These are phyloP conservation scores for Luffia ferchaultella DNA, from an alignment of 2,888 invertebrate species.

Conservation along the genomic window DNA sequence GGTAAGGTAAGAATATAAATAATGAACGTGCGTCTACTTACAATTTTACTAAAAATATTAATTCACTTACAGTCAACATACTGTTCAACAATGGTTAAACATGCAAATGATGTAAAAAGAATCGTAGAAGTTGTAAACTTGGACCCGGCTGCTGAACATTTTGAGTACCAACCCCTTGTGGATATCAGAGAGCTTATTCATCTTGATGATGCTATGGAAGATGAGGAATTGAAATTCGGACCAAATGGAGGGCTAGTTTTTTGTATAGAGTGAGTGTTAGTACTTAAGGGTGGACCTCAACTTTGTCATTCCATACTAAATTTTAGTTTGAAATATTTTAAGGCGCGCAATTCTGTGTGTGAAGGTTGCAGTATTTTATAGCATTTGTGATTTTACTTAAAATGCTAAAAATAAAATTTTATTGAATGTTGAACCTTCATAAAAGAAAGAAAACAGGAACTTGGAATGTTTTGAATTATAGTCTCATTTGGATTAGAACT, in stretches of 20 bases:
- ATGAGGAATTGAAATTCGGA: slow-evolving; percentile 91
- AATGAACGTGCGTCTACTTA: slow-evolving; percentile 4
- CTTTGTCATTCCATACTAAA: no score
- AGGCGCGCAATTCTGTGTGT: no score
- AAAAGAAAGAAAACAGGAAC: no score
- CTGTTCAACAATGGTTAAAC: slow-evolving; percentile 86
- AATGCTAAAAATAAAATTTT: no score
- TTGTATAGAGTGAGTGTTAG: slow-evolving; percentile 84
- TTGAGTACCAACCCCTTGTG: slow-evolving; percentile 87
- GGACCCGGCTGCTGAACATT: slow-evolving; percentile 97
- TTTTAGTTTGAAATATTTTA: no score
- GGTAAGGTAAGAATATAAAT: slow-evolving; percentile 83
- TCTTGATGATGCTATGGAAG: slow-evolving; percentile 97
- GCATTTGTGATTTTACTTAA: no score
- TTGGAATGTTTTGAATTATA: no score
- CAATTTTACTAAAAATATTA: not conserved
- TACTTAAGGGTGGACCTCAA: no score
- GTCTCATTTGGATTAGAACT: no score
- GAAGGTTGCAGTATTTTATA: no score
- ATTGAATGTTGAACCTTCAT: no score
- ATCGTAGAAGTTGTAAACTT: slow-evolving; percentile 90
- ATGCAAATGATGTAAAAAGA: slow-evolving; percentile 79
- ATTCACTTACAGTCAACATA: slow-evolving; percentile 84
- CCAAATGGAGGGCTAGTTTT: slow-evolving; percentile 97
- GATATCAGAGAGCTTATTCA: slow-evolving; percentile 91